Base-by-base conservation (phyloP, 2,888 invertebrate species). In the Brachycybe producta region DNA sequence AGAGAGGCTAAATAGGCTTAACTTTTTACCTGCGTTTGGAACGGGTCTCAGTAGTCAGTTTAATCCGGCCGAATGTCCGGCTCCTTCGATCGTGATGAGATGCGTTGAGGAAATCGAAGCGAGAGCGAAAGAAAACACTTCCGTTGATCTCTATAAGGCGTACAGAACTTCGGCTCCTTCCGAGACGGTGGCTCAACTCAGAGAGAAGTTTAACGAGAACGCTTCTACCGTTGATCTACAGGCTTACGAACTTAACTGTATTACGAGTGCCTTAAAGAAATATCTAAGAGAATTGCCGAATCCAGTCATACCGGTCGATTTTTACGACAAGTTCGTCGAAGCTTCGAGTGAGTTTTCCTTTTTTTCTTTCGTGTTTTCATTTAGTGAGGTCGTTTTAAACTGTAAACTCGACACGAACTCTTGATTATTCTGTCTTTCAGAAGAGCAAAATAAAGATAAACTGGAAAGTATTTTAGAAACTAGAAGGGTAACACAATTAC, bases 231-330 rank as follows among this genome's bases (percentile, higher is more conserved):
- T 70, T 35, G 72, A 74, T 59, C 62, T 76, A 51, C 65, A 61
- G 54, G 64, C 67, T 11, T 75, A 72, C 60, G 70, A 70, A 36
- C 69, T 75, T 13, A 69, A 73, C 54, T 72, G 73, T 57, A 70
- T 79, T 56, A 74, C 76, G 21, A 74, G 74, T 56, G 72, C 77
- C 44, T 66, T 84, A 52, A 82, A 83, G 62, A 79, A 79, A 62
- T 83, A 78, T 64, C 67, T 84, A 36, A 66, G 80, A 41, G 82
- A 84, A 62, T 66, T 84, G 55, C 81, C 81, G 1, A 81, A 83
- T 64, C 80, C 83, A 3, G 71, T 84, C 47, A 79, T 84, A 57
- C 83, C 82, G 23, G 78, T 80, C 30, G 75, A 76, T 61, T 77
- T 76, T 72, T 84, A 84, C 64, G 78, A 79, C 58, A 71, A 72